Evolutionary conservation across 2,888 invertebrate genomes (phyloP), one percentile per base, ranked within the genome.

Genomic region (Macrophya alboannulata): DNA sequence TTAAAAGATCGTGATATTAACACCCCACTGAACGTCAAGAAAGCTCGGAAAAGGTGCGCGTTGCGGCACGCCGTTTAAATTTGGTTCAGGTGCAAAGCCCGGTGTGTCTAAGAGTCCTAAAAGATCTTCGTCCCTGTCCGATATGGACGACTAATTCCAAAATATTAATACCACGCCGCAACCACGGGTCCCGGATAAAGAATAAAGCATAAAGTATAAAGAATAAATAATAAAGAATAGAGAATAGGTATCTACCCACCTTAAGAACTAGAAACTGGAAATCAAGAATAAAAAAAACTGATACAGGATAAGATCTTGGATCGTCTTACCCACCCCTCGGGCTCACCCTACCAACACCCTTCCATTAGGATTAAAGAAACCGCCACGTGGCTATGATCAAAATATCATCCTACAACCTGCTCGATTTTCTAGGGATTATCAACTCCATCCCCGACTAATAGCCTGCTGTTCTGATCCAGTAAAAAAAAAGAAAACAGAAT

Each of bases 361-460:
- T 83, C 83, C 83, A 83, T 83, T 83, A 83, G 83, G 83, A 83
- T 83, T 83, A 83, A 83, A 68, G 83, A 83, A 83, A 71, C 83
- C 83, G 83, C 83, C 83, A 83, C 83, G 83, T 71, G 83, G 31
- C 48, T 48, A 45, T 83, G 83, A 68, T 83, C 68, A 71, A 83
- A 83, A 83, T 81, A 59, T 81, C 81, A 81, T 81, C 43, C 81
- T 81, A 6, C 59, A 81, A 62, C 81, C 81, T 81, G 81, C 81
- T 81, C 81, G 62, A 81, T 81, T 81, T 81, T 43, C 15, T 62
- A 40, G 15, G 81, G 81, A 81, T 81, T 81, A 81, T 81, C 81
- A 59, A 81, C 62, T 81, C 62, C 62, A 55, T 81, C 43, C 43
- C n/a, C 37, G 25, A 12, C 81, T 81, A 62, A 81, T 81, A 81